These are phyloP conservation scores for Argyra leucocephala DNA, from an alignment of 2,888 invertebrate species.

Conservation along the genomic window DNA sequence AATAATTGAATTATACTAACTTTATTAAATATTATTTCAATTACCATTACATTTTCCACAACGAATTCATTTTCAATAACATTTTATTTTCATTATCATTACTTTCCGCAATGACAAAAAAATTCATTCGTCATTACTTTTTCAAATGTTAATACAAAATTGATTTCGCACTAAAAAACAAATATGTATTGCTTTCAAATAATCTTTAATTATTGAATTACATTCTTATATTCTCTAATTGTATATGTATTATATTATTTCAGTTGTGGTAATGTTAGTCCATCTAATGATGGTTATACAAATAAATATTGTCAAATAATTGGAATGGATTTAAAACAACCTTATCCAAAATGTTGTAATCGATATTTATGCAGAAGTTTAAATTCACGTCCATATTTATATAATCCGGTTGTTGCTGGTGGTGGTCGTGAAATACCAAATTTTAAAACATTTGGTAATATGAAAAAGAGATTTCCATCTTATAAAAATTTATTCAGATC, in stretches of 20 bases:
- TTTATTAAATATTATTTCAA: no score
- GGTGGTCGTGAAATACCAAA: background rate
- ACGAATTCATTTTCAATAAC: no score
- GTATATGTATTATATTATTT: background rate
- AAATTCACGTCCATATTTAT: background rate
- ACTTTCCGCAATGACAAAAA: no score
- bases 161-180: no score
- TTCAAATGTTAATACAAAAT: no score
- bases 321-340: conserved; percentile 7
- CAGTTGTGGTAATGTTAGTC: background rate
- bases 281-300: background rate
- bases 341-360: conserved; percentile 9
- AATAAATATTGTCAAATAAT: conserved; percentile 7
- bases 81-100: no score
- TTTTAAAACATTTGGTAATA: background rate
- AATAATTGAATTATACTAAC: no score
- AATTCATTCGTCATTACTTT: no score
- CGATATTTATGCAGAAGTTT: background rate
- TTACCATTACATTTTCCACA: no score
- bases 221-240: no score
- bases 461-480: background rate
- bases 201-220: no score
- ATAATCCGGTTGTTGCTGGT: conserved; percentile 1
- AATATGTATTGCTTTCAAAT: no score
- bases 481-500: background rate